phyloP scores from a whole-genome alignment of 2,888 invertebrate genomes.

The Troilus luridus region DNA sequence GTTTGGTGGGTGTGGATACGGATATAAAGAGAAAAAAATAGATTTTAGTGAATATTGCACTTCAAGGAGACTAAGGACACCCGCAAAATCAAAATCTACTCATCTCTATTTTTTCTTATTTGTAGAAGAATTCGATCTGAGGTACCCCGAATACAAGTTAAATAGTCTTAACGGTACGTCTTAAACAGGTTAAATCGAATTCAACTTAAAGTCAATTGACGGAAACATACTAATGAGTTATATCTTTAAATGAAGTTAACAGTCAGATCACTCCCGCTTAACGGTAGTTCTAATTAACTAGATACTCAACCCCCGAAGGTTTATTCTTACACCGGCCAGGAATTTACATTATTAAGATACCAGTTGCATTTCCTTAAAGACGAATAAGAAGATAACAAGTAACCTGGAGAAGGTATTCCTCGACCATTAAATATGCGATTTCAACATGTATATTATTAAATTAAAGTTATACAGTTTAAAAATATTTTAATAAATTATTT shows the following conservation, averaged over 20 bases:
- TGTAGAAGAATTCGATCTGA: not conserved
- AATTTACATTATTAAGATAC: conserved; percentile 2
- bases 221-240: conserved; percentile 6
- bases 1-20: too few species aligned
- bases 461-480: too few species aligned
- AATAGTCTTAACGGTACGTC: not conserved
- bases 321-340: not conserved
- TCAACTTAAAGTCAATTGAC: not conserved
- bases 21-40: too few species aligned
- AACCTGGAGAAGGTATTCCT: not conserved
- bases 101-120: not conserved
- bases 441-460: too few species aligned
- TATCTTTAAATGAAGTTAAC: not conserved
- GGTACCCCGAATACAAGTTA: not conserved
- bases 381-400: not conserved
- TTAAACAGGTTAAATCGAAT: not conserved
- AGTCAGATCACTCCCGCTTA: not conserved
- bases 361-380: not conserved
- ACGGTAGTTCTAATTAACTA: not conserved
- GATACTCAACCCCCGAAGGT: not conserved
- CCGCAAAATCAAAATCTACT: not conserved
- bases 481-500: too few species aligned
- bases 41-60: too few species aligned
- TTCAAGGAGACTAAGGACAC: too few species aligned
- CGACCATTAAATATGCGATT: too few species aligned